These are phyloP conservation scores for Cinclus cinclus DNA, from an alignment of 2,113 vertebrate genomes.

Conservation along the genomic window DNA sequence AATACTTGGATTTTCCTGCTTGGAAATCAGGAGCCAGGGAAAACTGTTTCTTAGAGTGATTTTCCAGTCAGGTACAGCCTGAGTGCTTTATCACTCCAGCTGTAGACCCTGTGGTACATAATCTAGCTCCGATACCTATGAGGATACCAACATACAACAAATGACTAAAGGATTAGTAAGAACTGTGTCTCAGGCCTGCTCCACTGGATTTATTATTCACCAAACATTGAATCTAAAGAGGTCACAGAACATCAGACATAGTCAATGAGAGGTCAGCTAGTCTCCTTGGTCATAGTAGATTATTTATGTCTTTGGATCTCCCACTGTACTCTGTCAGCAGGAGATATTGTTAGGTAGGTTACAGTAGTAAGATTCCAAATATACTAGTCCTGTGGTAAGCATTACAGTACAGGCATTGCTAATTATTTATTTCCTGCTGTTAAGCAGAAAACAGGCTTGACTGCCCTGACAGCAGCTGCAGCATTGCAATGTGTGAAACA, in stretches of 20 bases:
- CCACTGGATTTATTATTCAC: neutral
- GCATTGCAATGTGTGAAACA: constrained; percentile 51
- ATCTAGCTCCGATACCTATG: neutral
- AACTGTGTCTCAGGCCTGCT: neutral
- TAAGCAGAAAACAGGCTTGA: constrained; percentile 75
- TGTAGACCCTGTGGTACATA: neutral
- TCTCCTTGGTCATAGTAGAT: neutral
- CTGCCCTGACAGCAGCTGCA: constrained; percentile 75
- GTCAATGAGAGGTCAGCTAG: neutral
- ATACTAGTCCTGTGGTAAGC: constrained; percentile 43
- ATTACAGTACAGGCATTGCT: constrained; percentile 59
- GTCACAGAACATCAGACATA: neutral
- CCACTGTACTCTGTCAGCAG: neutral
- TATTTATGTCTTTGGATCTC: neutral
- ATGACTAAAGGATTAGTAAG: neutral
- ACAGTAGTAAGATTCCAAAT: constrained; percentile 26
- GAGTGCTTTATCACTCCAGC: neutral
- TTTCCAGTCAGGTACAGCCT: neutral
- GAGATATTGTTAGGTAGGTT: neutral
- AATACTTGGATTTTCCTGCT: no score
- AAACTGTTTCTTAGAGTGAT: neutral
- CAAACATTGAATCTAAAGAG: neutral
- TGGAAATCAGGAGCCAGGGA: neutral
- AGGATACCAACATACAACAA: neutral
- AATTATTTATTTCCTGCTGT: constrained; percentile 79